Conservation (phyloP, 35 echinoderm and acorn worm species). For the Eucidaris tribuloides region DNA sequence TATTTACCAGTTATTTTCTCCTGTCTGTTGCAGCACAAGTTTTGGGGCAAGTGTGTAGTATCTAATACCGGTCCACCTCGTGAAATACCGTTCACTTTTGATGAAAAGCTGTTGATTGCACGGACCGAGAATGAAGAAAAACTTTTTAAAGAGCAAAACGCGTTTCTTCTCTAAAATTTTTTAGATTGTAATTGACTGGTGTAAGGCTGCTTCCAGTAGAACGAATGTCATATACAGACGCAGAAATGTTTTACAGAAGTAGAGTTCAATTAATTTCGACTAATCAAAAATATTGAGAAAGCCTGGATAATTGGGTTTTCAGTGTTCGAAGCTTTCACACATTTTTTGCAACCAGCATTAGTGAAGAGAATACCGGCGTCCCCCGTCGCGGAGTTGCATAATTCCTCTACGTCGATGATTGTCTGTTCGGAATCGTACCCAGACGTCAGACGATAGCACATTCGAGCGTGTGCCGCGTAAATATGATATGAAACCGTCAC, state of each 20-base stretch:
- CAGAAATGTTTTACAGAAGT: no score
- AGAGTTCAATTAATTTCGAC: no score
- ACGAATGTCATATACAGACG: no score
- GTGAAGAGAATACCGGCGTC: not conserved
- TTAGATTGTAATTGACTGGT: not conserved
- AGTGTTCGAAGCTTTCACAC: not conserved
- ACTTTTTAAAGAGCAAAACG: not conserved
- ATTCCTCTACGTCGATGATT: not conserved
- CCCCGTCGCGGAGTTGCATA: constrained; percentile 11
- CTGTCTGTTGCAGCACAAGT: not conserved
- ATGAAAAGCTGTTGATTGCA: not conserved
- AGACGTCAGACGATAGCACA: no score
- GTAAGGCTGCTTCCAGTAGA: no score
- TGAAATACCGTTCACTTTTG: no score
- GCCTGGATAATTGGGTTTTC: no score
- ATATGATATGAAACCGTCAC: constrained; percentile 8
- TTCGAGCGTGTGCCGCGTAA: not conserved
- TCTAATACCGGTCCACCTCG: no score
- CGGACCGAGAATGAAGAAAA: not conserved
- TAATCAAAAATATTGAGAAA: not conserved
- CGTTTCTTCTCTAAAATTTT: not conserved
- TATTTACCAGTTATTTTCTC: not conserved
- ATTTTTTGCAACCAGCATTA: not conserved
- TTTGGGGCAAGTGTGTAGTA: not conserved
- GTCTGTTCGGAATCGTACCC: not conserved